These are phyloP conservation scores for Ataeniobius toweri DNA, from an alignment of 2,797 vertebrate genomes.

Conservation along the genomic window DNA sequence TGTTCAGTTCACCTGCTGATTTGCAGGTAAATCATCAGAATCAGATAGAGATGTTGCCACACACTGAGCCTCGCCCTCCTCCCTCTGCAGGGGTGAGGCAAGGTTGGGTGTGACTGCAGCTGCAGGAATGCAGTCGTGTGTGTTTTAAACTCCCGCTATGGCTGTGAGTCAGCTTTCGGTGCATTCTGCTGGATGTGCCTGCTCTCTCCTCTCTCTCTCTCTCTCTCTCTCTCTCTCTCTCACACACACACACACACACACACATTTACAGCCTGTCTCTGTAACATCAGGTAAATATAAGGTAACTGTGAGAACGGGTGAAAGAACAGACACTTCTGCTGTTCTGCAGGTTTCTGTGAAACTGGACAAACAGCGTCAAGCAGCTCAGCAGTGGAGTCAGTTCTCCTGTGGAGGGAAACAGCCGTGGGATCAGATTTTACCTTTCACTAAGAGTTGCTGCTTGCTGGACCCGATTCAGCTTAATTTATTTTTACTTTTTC, in stretches of 20 bases:
- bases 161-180: slow-evolving; percentile 29
- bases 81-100: slow-evolving; percentile 45
- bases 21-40: neutral
- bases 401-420: neutral
- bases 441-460: neutral
- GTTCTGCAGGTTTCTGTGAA: slow-evolving; percentile 15
- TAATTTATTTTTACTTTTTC: neutral
- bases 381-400: neutral
- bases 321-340: neutral
- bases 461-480: neutral
- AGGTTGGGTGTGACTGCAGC: slow-evolving; percentile 55
- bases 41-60: neutral
- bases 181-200: no score
- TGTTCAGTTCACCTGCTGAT: neutral
- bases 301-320: neutral
- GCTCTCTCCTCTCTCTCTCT: no score
- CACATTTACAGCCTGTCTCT: neutral
- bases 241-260: slow-evolving; percentile 3
- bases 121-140: slow-evolving; percentile 68
- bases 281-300: neutral
- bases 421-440: neutral
- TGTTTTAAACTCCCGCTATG: slow-evolving; percentile 49
- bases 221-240: neutral
- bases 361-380: slow-evolving; percentile 1
- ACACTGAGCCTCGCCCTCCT: neutral